Percentiles rank a stretch among this genome's conserved stretches.
Conservation (phyloP, 2,797 vertebrate genomes). For the Clangula hyemalis region DNA sequence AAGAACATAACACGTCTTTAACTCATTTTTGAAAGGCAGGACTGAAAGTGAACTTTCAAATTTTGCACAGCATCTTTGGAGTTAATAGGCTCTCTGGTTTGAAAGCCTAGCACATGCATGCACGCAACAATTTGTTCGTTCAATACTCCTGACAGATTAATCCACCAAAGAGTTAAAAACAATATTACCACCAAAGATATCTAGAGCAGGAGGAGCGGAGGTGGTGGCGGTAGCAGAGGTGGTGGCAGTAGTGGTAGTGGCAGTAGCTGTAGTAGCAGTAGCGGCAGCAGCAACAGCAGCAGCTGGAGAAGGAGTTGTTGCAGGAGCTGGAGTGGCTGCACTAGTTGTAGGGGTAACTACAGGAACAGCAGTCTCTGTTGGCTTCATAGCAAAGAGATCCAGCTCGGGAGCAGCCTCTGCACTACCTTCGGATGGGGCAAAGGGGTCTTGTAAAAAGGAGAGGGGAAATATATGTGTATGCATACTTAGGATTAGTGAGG, state of each 20-base stretch:
- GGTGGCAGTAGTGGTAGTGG: constrained; percentile 81
- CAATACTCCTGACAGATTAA: constrained; percentile 53
- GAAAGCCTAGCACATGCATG: constrained; percentile 55
- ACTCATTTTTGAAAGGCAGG: constrained; percentile 54
- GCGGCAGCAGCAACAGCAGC: constrained; percentile 81
- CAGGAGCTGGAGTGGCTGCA: constrained; percentile 81
- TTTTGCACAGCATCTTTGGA: constrained; percentile 9
- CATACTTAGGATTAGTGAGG: constrained; percentile 73
- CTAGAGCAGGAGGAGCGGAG: constrained; percentile 89
- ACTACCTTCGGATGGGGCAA: constrained; percentile 96
- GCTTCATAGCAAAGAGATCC: constrained; percentile 99
- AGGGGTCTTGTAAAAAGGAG: constrained; percentile 93
- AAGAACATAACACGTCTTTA: constrained; percentile 92
- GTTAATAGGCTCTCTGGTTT: constrained; percentile 27
- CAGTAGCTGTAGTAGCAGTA: constrained; percentile 76
- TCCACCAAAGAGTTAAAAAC: constrained; percentile 73
- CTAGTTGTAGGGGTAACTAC: constrained; percentile 89
- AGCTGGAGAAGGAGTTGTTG: constrained; percentile 85
- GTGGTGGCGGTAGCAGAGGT: constrained; percentile 75
- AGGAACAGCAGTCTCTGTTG: constrained; percentile 85
- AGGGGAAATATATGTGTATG: constrained; percentile 78
- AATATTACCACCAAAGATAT: constrained; percentile 99
- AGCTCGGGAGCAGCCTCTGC: constrained; percentile 92
- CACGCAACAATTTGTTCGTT: constrained; percentile 65
- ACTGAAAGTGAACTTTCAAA: constrained; percentile 13